Percentiles rank a stretch among this genome's conserved stretches.
Conservation (phyloP, 2,113 vertebrate genomes). For the Furnarius figulus region DNA sequence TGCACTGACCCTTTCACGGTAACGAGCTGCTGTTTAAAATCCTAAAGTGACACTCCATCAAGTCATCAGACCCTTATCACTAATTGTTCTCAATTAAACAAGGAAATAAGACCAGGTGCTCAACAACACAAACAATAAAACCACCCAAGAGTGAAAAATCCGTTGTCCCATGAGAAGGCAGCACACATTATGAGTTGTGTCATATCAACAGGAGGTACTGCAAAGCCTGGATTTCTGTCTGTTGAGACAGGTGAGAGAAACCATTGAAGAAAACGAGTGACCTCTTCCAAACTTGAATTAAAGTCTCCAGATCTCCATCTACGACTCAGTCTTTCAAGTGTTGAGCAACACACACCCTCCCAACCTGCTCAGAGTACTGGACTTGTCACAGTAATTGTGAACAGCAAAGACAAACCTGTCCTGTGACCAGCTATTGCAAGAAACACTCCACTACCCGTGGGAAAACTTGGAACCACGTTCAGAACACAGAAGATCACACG, state of each 20-base stretch:
- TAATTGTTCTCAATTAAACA: neutral
- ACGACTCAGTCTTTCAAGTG: rapidly evolving
- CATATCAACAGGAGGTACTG: neutral
- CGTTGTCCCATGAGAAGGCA: neutral
- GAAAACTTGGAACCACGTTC: neutral
- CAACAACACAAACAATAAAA: neutral
- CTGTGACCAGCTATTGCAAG: neutral
- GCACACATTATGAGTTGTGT: neutral
- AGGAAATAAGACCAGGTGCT: neutral
- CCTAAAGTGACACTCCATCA: neutral
- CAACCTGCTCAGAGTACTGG: rapidly evolving
- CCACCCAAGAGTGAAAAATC: neutral
- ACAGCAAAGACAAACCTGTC: neutral
- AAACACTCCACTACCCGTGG: rapidly evolving
- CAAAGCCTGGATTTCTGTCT: neutral
- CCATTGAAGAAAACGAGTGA: neutral
- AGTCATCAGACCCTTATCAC: neutral
- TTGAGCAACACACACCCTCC: neutral
- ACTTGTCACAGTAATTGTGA: rapidly evolving
- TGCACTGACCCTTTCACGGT: neutral
- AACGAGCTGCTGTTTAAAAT: neutral
- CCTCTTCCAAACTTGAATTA: neutral
- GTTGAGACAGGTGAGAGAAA: neutral
- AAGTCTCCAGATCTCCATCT: neutral
- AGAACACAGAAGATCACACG: neutral